Conservation (phyloP, 2,797 vertebrate genomes). For the Pangasius krempfi region DNA sequence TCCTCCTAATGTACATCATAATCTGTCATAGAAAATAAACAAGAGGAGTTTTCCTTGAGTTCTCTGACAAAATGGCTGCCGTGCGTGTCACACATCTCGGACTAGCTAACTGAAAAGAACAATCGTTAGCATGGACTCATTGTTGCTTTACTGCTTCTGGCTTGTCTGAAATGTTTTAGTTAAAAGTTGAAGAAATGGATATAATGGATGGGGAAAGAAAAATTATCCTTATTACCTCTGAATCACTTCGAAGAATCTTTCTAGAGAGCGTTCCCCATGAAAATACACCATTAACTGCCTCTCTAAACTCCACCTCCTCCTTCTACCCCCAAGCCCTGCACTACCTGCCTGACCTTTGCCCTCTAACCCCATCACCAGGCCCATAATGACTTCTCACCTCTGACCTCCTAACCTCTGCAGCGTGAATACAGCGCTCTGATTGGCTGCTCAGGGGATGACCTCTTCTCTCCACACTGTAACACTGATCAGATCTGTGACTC, state of each 20-base stretch:
- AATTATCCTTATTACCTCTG: background rate
- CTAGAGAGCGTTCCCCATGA: background rate
- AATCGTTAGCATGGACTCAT: background rate
- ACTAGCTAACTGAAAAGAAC: background rate
- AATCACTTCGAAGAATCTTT: background rate
- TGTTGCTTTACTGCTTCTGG: background rate
- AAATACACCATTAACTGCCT: background rate
- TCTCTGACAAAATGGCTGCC: background rate
- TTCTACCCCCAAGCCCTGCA: background rate
- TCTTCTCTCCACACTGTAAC: conserved; percentile 15
- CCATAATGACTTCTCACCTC: background rate
- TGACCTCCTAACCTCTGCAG: conserved; percentile 24
- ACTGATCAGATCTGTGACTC: conserved; percentile 28
- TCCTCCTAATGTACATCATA: background rate
- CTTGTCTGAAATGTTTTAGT: background rate
- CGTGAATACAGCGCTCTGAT: background rate
- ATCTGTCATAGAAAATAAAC: background rate
- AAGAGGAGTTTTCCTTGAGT: background rate
- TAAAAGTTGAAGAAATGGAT: background rate
- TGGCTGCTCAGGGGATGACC: conserved; percentile 19
- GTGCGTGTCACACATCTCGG: background rate
- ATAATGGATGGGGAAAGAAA: background rate
- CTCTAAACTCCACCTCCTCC: background rate
- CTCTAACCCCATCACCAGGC: conserved; percentile 29
- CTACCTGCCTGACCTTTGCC: conserved; percentile 39